Percentiles rank a stretch among this genome's conserved stretches.
Evolutionary conservation across 2,888 invertebrate species (phyloP).

Genomic region (Diarsia mendica): DNA sequence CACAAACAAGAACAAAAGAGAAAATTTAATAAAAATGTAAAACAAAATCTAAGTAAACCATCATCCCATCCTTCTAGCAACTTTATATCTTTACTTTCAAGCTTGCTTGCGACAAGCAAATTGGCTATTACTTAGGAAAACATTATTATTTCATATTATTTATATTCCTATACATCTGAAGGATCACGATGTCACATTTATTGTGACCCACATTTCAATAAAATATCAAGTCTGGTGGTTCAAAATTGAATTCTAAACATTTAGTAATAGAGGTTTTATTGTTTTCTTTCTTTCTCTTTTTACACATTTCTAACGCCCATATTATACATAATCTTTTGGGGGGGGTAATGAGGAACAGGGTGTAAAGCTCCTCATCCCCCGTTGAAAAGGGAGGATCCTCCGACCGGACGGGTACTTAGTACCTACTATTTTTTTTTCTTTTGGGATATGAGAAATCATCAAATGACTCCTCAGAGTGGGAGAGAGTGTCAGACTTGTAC

Average conservation of each 20-base stretch:
- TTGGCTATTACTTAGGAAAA: conserved; percentile 42
- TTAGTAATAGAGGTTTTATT: conserved; percentile 2
- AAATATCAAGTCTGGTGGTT: conserved; percentile 1
- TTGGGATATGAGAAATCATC: no score
- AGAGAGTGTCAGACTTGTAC: no score
- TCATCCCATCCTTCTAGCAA: conserved; percentile 3
- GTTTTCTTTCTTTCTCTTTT: no score
- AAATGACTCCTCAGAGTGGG: no score
- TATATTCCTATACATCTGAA: conserved; percentile 28
- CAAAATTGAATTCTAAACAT: not conserved
- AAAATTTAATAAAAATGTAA: not conserved
- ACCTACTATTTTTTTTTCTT: not conserved
- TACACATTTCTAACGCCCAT: no score
- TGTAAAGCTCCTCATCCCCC: no score
- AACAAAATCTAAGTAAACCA: no score
- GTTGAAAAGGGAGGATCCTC: no score
- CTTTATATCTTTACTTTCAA: conserved; percentile 6
- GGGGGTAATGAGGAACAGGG: no score
- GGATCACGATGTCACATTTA: conserved; percentile 30
- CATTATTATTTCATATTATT: conserved; percentile 42
- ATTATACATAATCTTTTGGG: no score
- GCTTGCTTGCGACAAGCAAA: conserved; percentile 42
- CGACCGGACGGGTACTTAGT: no score
- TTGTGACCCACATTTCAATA: conserved; percentile 21
- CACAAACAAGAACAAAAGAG: not conserved